phyloP scores from a whole-genome alignment of 2,113 vertebrate species.

The Brachyistius frenatus region DNA sequence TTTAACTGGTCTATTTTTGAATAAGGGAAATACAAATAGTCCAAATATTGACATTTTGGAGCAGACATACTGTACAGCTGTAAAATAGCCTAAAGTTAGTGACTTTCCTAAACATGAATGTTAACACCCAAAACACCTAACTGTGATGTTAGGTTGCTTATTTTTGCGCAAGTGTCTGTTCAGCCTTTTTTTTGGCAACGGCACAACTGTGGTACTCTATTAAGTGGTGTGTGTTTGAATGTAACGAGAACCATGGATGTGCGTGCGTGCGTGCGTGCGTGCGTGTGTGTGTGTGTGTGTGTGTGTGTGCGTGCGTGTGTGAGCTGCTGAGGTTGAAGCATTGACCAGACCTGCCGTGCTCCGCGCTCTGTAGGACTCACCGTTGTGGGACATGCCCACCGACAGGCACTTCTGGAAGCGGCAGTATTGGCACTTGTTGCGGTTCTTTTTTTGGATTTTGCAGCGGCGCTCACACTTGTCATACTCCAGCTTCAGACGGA shows the following conservation, averaged over 20 bases:
- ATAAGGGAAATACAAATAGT: not conserved
- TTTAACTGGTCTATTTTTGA: not conserved
- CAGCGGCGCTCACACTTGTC: conserved; percentile 94
- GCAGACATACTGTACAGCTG: not conserved
- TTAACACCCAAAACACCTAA: conserved; percentile 8
- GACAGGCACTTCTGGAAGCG: conserved; percentile 99
- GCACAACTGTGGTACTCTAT: conserved; percentile 13
- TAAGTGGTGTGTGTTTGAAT: conserved; percentile 18
- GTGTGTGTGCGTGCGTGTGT: conserved; percentile 2
- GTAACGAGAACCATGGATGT: conserved; percentile 1
- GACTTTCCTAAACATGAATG: conserved; percentile 30
- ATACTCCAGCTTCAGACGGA: conserved; percentile 94
- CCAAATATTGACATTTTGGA: not conserved
- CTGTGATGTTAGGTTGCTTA: conserved; percentile 15
- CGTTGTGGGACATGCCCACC: conserved; percentile 99
- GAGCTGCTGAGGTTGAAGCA: not conserved
- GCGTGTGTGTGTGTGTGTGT: conserved; percentile 7
- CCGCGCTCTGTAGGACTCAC: conserved; percentile 82
- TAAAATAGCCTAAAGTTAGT: not conserved
- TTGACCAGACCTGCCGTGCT: not conserved
- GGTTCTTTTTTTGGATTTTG: conserved; percentile 98
- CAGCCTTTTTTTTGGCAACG: conserved; percentile 14
- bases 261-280: conserved; percentile 6
- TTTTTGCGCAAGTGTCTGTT: conserved; percentile 9
- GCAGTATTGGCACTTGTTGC: conserved; percentile 99